Evolutionary conservation across 1,140 invertebrate genomes (phyloP).

Genomic region (Psilanteris sp.): DNA sequence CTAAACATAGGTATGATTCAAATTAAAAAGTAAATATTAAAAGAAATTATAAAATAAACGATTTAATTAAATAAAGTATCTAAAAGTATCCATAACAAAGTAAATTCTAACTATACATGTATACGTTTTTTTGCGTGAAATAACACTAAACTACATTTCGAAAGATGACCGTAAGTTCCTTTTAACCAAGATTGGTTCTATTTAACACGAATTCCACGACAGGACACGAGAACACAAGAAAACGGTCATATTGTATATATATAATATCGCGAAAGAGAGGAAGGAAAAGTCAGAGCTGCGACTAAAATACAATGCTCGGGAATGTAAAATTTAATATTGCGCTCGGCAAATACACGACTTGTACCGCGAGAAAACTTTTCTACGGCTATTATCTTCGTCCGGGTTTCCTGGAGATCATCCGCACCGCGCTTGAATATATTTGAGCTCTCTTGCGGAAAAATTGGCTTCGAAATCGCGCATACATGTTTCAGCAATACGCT

Average conservation of each 20-base stretch:
- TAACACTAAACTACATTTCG: no score
- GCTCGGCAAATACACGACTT: constrained; percentile 27
- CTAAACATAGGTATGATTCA: no score
- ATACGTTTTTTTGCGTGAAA: no score
- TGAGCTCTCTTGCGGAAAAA: constrained; percentile 17
- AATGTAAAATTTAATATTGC: constrained; percentile 56
- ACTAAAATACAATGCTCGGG: constrained; percentile 33
- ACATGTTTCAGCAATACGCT: constrained; percentile 33
- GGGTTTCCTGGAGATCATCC: constrained; percentile 27
- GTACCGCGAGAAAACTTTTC: constrained; percentile 25
- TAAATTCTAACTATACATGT: no score
- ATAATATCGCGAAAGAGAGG: constrained; percentile 18
- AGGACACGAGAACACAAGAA: background rate
- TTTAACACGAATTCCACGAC: no score
- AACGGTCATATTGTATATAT: background rate
- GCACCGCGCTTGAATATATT: constrained; percentile 38
- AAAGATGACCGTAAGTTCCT: no score
- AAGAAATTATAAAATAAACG: no score
- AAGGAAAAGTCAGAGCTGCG: constrained; percentile 19
- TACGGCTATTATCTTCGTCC: constrained; percentile 20
- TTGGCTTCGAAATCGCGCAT: constrained; percentile 49
- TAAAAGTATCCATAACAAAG: no score
- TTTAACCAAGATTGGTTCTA: no score
- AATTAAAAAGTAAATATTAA: no score
- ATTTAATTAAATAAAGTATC: no score